These are phyloP conservation scores for Anarhynchus alexandrinus DNA, from an alignment of 2,113 vertebrate genomes.

Conservation along the genomic window DNA sequence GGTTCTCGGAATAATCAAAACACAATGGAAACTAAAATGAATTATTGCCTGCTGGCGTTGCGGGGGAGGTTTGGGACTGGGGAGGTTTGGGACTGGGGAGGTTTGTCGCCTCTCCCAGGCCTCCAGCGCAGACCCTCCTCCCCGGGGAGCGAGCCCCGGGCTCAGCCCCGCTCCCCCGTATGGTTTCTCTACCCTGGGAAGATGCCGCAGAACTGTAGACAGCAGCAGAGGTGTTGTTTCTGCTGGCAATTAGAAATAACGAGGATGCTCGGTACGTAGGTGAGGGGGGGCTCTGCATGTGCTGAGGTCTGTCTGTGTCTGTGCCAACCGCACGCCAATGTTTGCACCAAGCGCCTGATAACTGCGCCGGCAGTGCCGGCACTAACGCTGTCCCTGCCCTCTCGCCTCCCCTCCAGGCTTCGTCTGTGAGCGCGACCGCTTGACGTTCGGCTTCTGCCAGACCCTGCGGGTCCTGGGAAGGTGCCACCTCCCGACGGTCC, in stretches of 20 bases:
- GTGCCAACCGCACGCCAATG: accelerated
- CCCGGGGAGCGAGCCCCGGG: background rate
- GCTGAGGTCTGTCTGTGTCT: background rate
- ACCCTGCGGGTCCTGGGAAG: constrained; percentile 83
- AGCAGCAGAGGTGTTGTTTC: background rate
- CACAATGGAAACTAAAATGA: background rate
- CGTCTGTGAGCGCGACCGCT: constrained; percentile 79
- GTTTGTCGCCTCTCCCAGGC: background rate
- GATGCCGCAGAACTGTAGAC: background rate
- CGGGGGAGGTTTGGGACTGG: background rate
- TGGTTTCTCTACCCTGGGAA: background rate
- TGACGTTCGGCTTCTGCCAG: constrained; percentile 84
- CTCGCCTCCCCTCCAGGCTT: constrained; percentile 13
- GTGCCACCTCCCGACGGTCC: constrained; percentile 79
- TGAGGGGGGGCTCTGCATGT: background rate
- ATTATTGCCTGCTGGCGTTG: accelerated
- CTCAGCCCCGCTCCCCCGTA: accelerated
- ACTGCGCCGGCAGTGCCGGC: accelerated
- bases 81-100: accelerated
- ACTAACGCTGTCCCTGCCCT: background rate
- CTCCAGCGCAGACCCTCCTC: background rate
- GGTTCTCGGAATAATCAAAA: background rate
- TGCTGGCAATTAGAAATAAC: accelerated
- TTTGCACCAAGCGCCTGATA: accelerated
- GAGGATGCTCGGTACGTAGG: accelerated